A percentile compares a stretch with the other conserved stretches of the same genome.
These are phyloP conservation scores for Cerceris ruficornis DNA, from an alignment of 2,888 invertebrate genomes.

Conservation along the genomic window DNA sequence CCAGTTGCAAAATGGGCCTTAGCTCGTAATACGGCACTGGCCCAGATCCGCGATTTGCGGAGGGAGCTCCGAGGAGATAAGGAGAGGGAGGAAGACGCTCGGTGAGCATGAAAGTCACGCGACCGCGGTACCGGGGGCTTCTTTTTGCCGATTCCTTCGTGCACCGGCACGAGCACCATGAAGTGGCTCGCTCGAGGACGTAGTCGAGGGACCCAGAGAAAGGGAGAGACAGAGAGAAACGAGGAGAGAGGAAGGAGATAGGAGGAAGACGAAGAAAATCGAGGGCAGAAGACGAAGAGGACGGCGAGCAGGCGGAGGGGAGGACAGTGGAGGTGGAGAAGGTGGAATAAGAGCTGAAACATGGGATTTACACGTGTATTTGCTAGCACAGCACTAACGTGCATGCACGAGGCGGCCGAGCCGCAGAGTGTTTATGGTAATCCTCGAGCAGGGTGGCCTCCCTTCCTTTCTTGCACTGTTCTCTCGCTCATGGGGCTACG, in stretches of 20 bases:
- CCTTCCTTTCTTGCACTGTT: constrained; percentile 56
- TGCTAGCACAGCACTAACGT: constrained; percentile 64
- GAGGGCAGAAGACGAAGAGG: neutral
- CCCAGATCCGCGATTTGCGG: constrained; percentile 16
- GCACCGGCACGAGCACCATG: constrained; percentile 37
- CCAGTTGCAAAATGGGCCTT: neutral
- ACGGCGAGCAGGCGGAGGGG: constrained; percentile 12
- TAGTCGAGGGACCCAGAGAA: constrained; percentile 32
- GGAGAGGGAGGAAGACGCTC: constrained; percentile 30
- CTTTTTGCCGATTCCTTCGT: constrained; percentile 67
- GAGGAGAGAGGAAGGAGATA: constrained; percentile 18
- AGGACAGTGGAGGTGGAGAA: constrained; percentile 32
- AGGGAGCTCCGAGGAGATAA: constrained; percentile 7
- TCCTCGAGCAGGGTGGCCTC: constrained; percentile 73
- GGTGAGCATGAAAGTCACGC: constrained; percentile 71
- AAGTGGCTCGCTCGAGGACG: constrained; percentile 37
- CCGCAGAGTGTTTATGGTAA: constrained; percentile 75
- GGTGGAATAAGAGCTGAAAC: constrained; percentile 74
- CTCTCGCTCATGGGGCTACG: constrained; percentile 62
- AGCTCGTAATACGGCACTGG: constrained; percentile 41
- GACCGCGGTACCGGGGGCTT: constrained; percentile 58
- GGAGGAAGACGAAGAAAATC: neutral
- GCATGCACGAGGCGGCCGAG: constrained; percentile 65
- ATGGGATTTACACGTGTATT: constrained; percentile 77
- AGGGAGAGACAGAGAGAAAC: constrained; percentile 17